Base-by-base conservation (phyloP, 2,113 vertebrate genomes). In the Odocoileus hemionus region DNA sequence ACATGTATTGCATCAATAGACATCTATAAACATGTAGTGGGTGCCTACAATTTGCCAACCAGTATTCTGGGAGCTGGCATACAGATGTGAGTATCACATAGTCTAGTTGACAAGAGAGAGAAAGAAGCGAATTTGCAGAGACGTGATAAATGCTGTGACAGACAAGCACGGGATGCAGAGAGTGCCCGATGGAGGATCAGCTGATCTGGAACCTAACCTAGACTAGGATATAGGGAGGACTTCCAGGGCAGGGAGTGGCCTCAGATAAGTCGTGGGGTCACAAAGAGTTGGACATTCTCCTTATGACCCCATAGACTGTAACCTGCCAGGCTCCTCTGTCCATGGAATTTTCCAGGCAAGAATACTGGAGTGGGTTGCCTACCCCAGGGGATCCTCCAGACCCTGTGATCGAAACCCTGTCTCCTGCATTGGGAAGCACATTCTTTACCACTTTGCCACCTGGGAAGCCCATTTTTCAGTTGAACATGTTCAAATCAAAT, bases 101-200 rank as follows among this genome's bases (percentile, higher is more conserved):
- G 45, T 7, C 36, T 23, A 4, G 36, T 4, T 17, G 50, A 45
- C 10, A 28, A 36, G 21, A 57, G 26, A 74, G n/a, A 50, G 55
- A 52, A 26, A 52, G 36, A 10, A 36, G 36, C 13, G 16, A 15
- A 74, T 33, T 2, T 30, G 83, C 50, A 74, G 54, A 33, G 30
- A 8, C 15, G 2, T 43, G 76, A 2, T 67, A 1, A 50, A 17
- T 7, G 1, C 17, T 9, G 0, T n/a, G 36, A 79, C 15, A 1
- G 57, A 25, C 12, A 16, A 55, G n/a, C 25, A 6, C 14, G 9
- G 50, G 23, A 2, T 11, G n/a, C 25, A 6, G 14, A 83, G 86
- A 39, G 15, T 4, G 3, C 55, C 17, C 1, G 0, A 0, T 21
- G 23, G 54, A 43, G 10, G 12, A 30, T 12, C 23, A 52, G 6